Evolutionary conservation across 2,113 vertebrate species (phyloP).

Genomic region (Meriones unguiculatus): DNA sequence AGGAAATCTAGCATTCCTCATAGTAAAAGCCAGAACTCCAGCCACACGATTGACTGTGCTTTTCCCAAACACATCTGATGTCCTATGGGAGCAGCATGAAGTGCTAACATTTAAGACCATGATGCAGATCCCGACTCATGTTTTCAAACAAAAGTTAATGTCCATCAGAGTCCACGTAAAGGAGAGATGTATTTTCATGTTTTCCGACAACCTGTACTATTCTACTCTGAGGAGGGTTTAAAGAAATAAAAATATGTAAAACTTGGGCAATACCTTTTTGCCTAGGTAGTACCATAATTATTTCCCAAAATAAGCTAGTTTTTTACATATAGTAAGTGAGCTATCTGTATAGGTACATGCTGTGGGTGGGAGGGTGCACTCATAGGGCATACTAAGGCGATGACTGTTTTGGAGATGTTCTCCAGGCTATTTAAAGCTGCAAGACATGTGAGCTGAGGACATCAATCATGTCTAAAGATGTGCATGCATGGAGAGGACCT

Average conservation of each 20-base stretch:
- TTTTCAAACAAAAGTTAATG: neutral
- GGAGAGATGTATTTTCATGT: neutral
- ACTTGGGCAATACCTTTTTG: neutral
- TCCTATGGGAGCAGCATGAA: neutral
- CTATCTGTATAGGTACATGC: neutral
- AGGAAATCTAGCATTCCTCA: neutral
- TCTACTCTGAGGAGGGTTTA: neutral
- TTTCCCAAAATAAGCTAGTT: neutral
- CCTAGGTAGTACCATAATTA: neutral
- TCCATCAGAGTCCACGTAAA: neutral
- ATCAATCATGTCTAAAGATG: neutral
- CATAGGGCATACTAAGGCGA: neutral
- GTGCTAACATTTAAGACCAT: neutral
- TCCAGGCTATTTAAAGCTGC: neutral
- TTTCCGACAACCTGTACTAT: neutral
- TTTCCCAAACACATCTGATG: neutral
- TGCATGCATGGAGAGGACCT: no score
- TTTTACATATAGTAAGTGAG: neutral
- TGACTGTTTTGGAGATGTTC: neutral
- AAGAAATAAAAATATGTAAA: neutral
- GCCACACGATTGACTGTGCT: neutral
- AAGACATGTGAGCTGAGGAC: neutral
- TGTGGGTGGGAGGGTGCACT: neutral
- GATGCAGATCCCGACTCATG: neutral
- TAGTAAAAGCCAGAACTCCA: neutral